Evolutionary conservation across 2,797 vertebrate genomes (phyloP).

Genomic region (Benthosema pterotum): DNA sequence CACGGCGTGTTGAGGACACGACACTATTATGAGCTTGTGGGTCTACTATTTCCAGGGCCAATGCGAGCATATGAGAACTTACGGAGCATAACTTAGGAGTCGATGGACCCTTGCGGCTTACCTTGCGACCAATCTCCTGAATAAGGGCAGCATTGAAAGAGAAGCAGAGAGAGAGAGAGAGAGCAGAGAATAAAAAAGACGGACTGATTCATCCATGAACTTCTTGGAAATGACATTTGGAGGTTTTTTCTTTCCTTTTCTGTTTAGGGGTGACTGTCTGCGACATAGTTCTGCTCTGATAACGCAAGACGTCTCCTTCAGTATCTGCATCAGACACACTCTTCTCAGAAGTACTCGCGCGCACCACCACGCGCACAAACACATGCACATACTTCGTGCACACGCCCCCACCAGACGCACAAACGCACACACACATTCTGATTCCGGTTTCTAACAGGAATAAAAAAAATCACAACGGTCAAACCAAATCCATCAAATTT

Average conservation of each 20-base stretch:
- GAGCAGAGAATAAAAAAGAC: constrained; percentile 34
- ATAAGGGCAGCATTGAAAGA: constrained; percentile 66
- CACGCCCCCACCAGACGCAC: constrained; percentile 11
- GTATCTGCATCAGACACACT: constrained; percentile 24
- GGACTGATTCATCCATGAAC: constrained; percentile 56
- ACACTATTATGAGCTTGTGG: too few species aligned
- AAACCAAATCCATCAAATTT: too few species aligned
- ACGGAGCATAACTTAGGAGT: too few species aligned
- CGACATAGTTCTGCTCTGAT: constrained; percentile 44
- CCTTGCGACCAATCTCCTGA: constrained; percentile 86
- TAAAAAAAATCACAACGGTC: too few species aligned
- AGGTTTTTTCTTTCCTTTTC: too few species aligned
- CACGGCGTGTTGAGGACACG: too few species aligned
- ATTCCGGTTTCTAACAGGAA: too few species aligned
- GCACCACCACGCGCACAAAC: not conserved
- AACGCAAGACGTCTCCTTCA: constrained; percentile 36
- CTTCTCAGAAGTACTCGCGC: not conserved
- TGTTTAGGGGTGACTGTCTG: constrained; percentile 52
- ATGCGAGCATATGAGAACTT: too few species aligned
- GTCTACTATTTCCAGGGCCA: too few species aligned
- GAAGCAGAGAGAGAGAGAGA: constrained; percentile 29
- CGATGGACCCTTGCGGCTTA: constrained; percentile 72
- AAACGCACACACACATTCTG: not conserved
- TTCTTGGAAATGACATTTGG: constrained; percentile 65
- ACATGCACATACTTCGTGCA: not conserved